phyloP scores from a whole-genome alignment of 2,113 vertebrate species.

The Rattus norvegicus region DNA sequence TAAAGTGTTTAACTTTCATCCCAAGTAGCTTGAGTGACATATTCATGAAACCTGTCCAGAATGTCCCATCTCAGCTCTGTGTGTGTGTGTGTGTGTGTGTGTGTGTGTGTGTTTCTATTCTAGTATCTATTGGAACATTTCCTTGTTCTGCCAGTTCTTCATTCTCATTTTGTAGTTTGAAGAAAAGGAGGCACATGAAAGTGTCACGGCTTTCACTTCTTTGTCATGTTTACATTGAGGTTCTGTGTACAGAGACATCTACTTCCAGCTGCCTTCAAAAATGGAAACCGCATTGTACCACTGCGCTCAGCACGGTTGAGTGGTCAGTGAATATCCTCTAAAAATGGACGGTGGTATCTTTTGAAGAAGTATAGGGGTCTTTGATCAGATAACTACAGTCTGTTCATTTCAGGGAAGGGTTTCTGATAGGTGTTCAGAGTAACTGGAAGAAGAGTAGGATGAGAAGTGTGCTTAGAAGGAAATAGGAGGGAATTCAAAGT shows the following conservation, averaged over 20 bases:
- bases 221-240: neutral
- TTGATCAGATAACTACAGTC: neutral
- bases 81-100: neutral
- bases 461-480: neutral
- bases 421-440: neutral
- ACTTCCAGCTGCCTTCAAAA: constrained; percentile 18
- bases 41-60: neutral
- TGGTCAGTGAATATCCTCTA: neutral
- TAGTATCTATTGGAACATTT: neutral
- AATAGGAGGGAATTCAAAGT: neutral
- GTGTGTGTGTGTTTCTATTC: neutral
- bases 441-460: neutral
- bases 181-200: neutral
- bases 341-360: neutral
- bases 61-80: neutral
- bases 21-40: neutral
- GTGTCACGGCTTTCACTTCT: neutral
- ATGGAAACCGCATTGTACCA: neutral
- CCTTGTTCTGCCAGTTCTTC: neutral
- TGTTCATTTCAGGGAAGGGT: neutral
- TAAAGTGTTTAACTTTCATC: too few relatives aligned
- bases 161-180: neutral
- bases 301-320: neutral
- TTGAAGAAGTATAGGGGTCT: neutral
- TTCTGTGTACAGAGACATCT: neutral